Percentiles rank a stretch among this genome's conserved stretches.
Conservation (phyloP, 2,888 invertebrate genomes). For the Dasysyrphus tricinctus region DNA sequence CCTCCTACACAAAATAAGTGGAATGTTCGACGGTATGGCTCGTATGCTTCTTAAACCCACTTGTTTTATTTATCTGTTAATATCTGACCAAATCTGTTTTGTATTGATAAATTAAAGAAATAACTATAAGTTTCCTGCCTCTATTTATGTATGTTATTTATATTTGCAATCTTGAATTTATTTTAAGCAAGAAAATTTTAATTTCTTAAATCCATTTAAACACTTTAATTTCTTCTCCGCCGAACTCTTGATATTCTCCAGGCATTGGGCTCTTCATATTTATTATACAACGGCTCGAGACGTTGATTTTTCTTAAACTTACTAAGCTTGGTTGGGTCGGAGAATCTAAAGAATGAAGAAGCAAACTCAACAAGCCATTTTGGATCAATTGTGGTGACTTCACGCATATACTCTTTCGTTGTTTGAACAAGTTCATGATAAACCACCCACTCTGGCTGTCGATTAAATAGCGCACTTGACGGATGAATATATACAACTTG, state of each 20-base stretch:
- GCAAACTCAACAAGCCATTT: slow-evolving; percentile 99
- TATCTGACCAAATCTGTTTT: too few relatives aligned
- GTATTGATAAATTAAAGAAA: neutral
- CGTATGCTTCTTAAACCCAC: too few relatives aligned
- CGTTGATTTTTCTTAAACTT: slow-evolving; percentile 99
- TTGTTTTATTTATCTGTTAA: too few relatives aligned
- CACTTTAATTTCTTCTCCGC: slow-evolving; percentile 91
- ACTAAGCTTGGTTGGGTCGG: slow-evolving; percentile 98
- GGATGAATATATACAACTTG: slow-evolving; percentile 99
- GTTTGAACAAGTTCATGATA: slow-evolving; percentile 99
- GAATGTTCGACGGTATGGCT: too few relatives aligned
- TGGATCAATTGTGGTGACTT: slow-evolving; percentile 98
- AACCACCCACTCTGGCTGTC: slow-evolving; percentile 99
- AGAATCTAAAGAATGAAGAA: slow-evolving; percentile 99
- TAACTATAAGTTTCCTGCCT: neutral
- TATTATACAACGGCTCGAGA: slow-evolving; percentile 98
- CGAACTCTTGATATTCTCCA: slow-evolving; percentile 98
- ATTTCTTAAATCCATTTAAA: neutral
- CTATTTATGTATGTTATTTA: neutral
- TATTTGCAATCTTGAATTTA: neutral
- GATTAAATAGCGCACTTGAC: slow-evolving; percentile 97
- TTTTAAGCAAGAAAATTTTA: neutral
- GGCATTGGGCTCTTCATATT: slow-evolving; percentile 99
- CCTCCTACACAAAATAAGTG: too few relatives aligned
- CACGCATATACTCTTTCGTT: slow-evolving; percentile 99